Percentiles rank a stretch among this genome's conserved stretches.
Conservation (phyloP, 2,797 vertebrate species). For the Triplophysa yarkandensis region DNA sequence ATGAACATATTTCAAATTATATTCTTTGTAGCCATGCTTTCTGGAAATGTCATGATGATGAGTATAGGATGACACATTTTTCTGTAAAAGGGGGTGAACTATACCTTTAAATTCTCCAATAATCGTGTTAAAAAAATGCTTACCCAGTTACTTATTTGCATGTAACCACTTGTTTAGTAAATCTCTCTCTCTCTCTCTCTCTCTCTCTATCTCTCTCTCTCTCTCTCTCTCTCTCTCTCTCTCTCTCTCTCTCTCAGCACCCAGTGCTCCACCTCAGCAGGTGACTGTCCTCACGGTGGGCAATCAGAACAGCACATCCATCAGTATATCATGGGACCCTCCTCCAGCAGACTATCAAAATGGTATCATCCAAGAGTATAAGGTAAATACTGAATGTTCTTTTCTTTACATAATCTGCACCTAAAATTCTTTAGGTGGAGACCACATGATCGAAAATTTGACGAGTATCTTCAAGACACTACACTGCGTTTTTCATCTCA, state of each 20-base stretch:
- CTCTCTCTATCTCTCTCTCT: slow-evolving; percentile 8
- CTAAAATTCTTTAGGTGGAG: background rate
- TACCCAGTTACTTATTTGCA: too few species aligned
- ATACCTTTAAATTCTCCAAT: too few species aligned
- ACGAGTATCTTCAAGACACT: background rate
- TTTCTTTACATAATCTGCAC: background rate
- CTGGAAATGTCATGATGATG: too few species aligned
- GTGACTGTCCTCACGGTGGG: slow-evolving; percentile 95
- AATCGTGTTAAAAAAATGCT: too few species aligned
- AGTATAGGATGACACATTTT: too few species aligned
- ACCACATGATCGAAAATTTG: background rate
- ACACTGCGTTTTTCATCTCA: background rate
- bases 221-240: slow-evolving; percentile 26
- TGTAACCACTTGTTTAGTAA: too few species aligned
- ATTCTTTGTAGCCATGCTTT: too few species aligned
- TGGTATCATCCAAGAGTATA: slow-evolving; percentile 97
- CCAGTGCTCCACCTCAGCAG: slow-evolving; percentile 96
- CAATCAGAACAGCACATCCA: slow-evolving; percentile 97
- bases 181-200: too few species aligned
- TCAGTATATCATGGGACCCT: slow-evolving; percentile 98
- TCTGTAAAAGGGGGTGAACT: too few species aligned
- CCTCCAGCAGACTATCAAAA: slow-evolving; percentile 96
- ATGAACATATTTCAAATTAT: too few species aligned
- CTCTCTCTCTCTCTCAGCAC: slow-evolving; percentile 76
- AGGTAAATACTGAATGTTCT: slow-evolving; percentile 73